Conservation (phyloP, 2,113 vertebrate genomes). For the Ellobius talpinus region DNA sequence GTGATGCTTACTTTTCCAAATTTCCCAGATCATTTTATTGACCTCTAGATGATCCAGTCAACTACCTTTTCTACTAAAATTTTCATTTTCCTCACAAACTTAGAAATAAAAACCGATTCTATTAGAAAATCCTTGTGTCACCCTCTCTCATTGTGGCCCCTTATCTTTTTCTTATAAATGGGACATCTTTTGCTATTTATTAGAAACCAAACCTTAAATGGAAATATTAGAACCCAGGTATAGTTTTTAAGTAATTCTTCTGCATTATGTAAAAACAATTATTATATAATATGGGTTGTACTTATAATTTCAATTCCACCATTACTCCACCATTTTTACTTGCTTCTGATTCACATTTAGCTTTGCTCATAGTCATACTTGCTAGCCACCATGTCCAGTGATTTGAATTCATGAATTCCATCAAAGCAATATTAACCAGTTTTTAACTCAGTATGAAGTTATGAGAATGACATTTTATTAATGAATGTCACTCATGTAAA, state of each 20-base stretch:
- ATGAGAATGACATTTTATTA: background rate
- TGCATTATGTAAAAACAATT: background rate
- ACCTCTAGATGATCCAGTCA: background rate
- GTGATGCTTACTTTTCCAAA: background rate
- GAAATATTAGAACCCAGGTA: background rate
- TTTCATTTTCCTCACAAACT: background rate
- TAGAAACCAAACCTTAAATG: background rate
- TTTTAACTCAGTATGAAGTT: background rate
- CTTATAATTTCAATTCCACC: constrained; percentile 6
- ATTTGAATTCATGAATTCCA: background rate
- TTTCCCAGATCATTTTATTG: background rate
- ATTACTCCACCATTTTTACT: background rate
- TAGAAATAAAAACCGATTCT: background rate
- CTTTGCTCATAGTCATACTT: background rate
- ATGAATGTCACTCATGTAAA: background rate
- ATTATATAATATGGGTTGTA: background rate
- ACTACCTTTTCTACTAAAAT: background rate
- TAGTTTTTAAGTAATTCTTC: background rate
- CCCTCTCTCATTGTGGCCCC: background rate
- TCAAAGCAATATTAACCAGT: background rate
- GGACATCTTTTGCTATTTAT: background rate
- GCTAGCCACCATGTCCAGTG: too few relatives aligned
- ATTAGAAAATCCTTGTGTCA: background rate
- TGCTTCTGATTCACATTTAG: background rate
- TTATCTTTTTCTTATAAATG: background rate